These are phyloP conservation scores for Cromileptes altivelis DNA, from an alignment of 2,113 vertebrate species.

Conservation along the genomic window DNA sequence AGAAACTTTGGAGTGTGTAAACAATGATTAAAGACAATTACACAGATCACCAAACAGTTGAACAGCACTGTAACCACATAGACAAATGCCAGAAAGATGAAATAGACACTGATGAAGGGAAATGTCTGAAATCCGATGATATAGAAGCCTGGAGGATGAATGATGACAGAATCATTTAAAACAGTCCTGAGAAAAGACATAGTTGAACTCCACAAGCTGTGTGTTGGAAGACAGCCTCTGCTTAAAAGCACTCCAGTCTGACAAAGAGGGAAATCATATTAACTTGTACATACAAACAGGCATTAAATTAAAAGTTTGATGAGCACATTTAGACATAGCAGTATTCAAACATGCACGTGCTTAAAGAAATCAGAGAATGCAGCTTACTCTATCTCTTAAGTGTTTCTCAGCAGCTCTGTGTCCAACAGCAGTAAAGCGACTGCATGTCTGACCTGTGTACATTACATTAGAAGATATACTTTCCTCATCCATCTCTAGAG, in stretches of 20 bases:
- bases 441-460: background rate
- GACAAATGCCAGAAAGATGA: constrained; percentile 74
- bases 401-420: background rate
- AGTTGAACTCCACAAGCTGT: background rate
- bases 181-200: constrained; percentile 54
- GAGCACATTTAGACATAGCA: background rate
- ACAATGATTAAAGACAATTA: constrained; percentile 49
- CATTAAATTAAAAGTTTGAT: background rate
- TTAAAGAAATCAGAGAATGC: background rate
- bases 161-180: constrained; percentile 60
- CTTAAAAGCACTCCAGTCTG: background rate
- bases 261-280: background rate
- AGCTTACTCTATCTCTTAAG: constrained; percentile 1
- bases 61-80: constrained; percentile 72
- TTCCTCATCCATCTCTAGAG: constrained; percentile 38
- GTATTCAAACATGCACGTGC: background rate
- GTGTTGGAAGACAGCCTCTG: background rate
- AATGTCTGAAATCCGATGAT: constrained; percentile 68
- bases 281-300: background rate
- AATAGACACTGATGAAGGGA: constrained; percentile 60
- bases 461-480: constrained; percentile 17
- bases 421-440: background rate
- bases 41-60: constrained; percentile 74
- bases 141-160: constrained; percentile 81
- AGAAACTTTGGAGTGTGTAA: constrained; percentile 80